phyloP scores from a whole-genome alignment of 1,140 invertebrate species.

The Trialeurodes vaporariorum region DNA sequence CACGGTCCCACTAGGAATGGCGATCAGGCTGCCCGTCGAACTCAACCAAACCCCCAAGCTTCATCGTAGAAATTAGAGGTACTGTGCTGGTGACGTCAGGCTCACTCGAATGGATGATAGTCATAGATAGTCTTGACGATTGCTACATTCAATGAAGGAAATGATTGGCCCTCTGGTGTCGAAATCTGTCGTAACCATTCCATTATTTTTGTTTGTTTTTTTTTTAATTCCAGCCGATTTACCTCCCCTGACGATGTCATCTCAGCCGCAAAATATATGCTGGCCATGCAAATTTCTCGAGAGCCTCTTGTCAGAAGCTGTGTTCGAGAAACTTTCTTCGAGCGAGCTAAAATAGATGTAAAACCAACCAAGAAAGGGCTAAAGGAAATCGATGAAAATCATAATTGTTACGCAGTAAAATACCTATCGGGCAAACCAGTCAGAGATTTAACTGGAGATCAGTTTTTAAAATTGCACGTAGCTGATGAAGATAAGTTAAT shows the following conservation, averaged over 20 bases:
- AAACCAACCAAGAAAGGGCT: conserved; percentile 80
- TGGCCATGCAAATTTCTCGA: conserved; percentile 81
- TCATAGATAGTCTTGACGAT: too few species aligned
- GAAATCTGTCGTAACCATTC: too few species aligned
- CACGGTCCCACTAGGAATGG: too few species aligned
- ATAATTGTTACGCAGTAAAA: conserved; percentile 77
- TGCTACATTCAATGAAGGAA: too few species aligned
- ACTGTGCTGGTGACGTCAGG: too few species aligned
- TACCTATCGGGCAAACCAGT: conserved; percentile 94
- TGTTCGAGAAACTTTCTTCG: conserved; percentile 80
- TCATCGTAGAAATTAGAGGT: too few species aligned
- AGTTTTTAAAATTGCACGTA: conserved; percentile 72
- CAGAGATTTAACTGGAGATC: conserved; percentile 73
- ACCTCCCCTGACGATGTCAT: conserved; percentile 60
- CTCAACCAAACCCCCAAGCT: too few species aligned
- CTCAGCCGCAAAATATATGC: conserved; percentile 84
- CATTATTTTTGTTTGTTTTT: neutral
- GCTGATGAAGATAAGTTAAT: conserved; percentile 82
- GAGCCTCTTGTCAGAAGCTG: conserved; percentile 81
- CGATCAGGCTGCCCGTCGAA: too few species aligned
- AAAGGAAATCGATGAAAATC: conserved; percentile 89
- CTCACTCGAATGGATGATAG: too few species aligned
- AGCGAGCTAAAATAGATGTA: conserved; percentile 72
- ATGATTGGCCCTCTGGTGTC: too few species aligned
- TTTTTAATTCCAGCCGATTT: conserved; percentile 37